Conservation (phyloP, 2,888 invertebrate genomes). For the Orthonychiurus folsomi region DNA sequence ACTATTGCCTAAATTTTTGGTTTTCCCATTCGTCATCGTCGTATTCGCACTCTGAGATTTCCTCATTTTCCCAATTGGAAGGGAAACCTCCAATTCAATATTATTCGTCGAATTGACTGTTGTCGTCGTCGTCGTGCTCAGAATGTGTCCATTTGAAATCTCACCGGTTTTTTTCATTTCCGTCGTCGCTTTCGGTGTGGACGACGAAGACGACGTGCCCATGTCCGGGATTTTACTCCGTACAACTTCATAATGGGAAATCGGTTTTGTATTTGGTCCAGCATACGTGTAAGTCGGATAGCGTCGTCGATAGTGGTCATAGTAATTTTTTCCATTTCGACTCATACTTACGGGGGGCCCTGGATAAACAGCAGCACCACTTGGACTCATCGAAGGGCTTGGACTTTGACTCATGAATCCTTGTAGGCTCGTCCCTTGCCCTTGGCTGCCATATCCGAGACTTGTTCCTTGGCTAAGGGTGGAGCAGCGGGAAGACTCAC, state of each 20-base stretch:
- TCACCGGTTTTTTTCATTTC: neutral
- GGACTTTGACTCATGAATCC: slow-evolving; percentile 22
- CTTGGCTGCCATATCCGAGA: slow-evolving; percentile 37
- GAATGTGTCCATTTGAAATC: too few relatives aligned
- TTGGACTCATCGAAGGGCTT: slow-evolving; percentile 24
- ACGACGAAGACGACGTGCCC: too few relatives aligned
- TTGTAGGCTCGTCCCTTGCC: slow-evolving; percentile 16
- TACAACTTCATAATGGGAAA: neutral
- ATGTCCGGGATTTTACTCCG: neutral
- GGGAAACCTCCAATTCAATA: slow-evolving; percentile 30
- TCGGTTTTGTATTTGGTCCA: slow-evolving; percentile 1
- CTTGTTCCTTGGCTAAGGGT: slow-evolving; percentile 34
- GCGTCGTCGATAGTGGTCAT: slow-evolving; percentile 29
- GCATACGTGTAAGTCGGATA: slow-evolving; percentile 22
- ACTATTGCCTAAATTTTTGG: neutral
- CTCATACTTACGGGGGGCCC: slow-evolving; percentile 7
- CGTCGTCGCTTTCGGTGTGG: neutral
- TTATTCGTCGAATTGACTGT: slow-evolving; percentile 32
- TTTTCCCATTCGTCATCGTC: neutral
- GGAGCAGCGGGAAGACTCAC: slow-evolving; percentile 34
- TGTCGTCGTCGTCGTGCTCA: slow-evolving; percentile 21
- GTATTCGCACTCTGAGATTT: neutral
- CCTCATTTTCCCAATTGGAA: slow-evolving; percentile 30
- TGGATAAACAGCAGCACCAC: slow-evolving; percentile 15
- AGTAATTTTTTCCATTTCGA: slow-evolving; percentile 21